phyloP scores from a whole-genome alignment of 1,140 invertebrate species.

The Pogonognathellus flavescens region DNA sequence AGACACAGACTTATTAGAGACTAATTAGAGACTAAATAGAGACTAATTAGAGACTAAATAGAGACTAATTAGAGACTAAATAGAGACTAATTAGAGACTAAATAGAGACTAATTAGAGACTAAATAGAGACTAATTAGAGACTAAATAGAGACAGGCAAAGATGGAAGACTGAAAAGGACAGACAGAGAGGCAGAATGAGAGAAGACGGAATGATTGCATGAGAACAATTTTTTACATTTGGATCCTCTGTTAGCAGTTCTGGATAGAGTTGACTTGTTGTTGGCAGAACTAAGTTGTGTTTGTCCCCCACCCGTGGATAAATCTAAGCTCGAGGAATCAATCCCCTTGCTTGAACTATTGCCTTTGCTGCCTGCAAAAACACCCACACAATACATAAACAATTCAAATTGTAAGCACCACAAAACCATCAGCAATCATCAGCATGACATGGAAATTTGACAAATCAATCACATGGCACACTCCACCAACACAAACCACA shows the following conservation, averaged over 20 bases:
- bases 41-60: no score
- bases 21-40: no score
- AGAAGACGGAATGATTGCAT: conserved; percentile 11
- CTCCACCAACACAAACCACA: conserved; percentile 12
- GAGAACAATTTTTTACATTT: conserved; percentile 60
- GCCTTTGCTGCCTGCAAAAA: conserved; percentile 69
- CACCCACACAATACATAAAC: conserved; percentile 60
- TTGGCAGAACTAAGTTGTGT: conserved; percentile 49
- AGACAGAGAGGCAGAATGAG: not conserved
- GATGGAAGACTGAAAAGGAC: not conserved
- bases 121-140: no score
- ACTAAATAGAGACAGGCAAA: no score
- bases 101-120: no score
- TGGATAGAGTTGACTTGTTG: conserved; percentile 61
- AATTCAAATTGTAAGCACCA: conserved; percentile 57
- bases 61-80: no score
- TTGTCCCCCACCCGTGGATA: conserved; percentile 54
- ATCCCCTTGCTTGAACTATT: conserved; percentile 68
- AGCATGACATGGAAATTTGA: conserved; percentile 35
- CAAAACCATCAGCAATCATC: conserved; percentile 46
- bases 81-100: no score
- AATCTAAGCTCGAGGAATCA: conserved; percentile 60
- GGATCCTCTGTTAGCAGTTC: conserved; percentile 63
- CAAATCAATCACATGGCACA: conserved; percentile 38
- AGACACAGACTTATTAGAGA: no score